Evolutionary conservation across 2,888 invertebrate genomes (phyloP).

Genomic region (Diarsia rubi): DNA sequence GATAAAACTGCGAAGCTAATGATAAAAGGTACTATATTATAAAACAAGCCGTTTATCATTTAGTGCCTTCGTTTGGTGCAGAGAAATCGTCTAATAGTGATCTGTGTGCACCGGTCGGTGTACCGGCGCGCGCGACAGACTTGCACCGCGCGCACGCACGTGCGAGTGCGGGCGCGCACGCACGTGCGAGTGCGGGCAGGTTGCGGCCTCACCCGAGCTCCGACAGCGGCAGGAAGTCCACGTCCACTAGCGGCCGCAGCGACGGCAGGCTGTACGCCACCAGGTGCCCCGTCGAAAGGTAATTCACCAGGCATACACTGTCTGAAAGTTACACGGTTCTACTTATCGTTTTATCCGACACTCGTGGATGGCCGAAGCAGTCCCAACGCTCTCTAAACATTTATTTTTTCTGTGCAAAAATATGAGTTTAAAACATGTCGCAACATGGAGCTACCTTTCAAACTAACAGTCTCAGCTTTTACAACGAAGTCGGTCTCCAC

Average conservation of each 20-base stretch:
- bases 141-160: conserved; percentile 18
- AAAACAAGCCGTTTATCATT: conserved; percentile 89
- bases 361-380: background rate
- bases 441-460: conserved; percentile 93
- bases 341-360: background rate
- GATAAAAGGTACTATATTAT: conserved; percentile 68
- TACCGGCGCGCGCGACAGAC: conserved; percentile 56
- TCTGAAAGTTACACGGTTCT: conserved; percentile 90
- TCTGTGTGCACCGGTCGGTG: conserved; percentile 75
- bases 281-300: conserved; percentile 98
- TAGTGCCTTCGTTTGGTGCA: conserved; percentile 88
- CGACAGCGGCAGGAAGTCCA: conserved; percentile 98
- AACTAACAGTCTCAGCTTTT: conserved; percentile 97
- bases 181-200: background rate
- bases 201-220: conserved; percentile 95
- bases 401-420: background rate
- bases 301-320: conserved; percentile 98
- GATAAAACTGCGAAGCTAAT: conserved; percentile 84
- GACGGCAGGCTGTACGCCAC: conserved; percentile 98
- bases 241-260: conserved; percentile 97
- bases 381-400: too few relatives aligned
- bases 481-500: conserved; percentile 98
- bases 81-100: conserved; percentile 81
- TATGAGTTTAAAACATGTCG: background rate
- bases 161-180: conserved; percentile 2